These are phyloP conservation scores for Drosophila acutilabella DNA, from an alignment of 2,888 invertebrate genomes.

Conservation along the genomic window DNA sequence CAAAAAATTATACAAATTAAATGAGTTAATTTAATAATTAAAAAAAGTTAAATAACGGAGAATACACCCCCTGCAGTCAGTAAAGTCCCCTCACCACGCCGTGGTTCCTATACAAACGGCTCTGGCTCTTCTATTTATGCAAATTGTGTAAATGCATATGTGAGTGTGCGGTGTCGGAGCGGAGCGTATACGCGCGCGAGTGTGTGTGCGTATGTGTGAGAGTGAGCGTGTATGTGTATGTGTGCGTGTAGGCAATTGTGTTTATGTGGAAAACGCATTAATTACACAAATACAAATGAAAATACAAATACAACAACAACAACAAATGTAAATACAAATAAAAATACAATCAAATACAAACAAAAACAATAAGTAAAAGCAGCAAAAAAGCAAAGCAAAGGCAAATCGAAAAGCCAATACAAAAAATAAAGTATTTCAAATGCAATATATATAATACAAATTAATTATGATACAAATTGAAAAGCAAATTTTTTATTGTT, in stretches of 20 bases:
- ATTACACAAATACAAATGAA: constrained; percentile 68
- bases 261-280: constrained; percentile 75
- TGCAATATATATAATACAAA: constrained; percentile 47
- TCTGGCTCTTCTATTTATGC: constrained; percentile 60
- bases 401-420: constrained; percentile 49
- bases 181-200: constrained; percentile 37
- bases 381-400: constrained; percentile 14
- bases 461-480: constrained; percentile 40
- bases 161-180: constrained; percentile 40
- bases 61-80: constrained; percentile 21
- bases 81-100: constrained; percentile 24
- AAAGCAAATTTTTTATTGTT: constrained; percentile 55
- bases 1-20: constrained; percentile 23
- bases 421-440: constrained; percentile 53
- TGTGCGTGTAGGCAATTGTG: constrained; percentile 58
- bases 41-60: constrained; percentile 31
- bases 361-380: constrained; percentile 58
- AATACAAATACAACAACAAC: constrained; percentile 49
- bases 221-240: constrained; percentile 34
- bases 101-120: constrained; percentile 48
- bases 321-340: constrained; percentile 60
- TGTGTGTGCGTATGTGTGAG: constrained; percentile 21
- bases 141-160: constrained; percentile 57
- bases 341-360: constrained; percentile 70
- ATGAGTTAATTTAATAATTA: constrained; percentile 12